These are phyloP conservation scores for Tapera naevia DNA, from an alignment of 2,797 vertebrate genomes.

Conservation along the genomic window DNA sequence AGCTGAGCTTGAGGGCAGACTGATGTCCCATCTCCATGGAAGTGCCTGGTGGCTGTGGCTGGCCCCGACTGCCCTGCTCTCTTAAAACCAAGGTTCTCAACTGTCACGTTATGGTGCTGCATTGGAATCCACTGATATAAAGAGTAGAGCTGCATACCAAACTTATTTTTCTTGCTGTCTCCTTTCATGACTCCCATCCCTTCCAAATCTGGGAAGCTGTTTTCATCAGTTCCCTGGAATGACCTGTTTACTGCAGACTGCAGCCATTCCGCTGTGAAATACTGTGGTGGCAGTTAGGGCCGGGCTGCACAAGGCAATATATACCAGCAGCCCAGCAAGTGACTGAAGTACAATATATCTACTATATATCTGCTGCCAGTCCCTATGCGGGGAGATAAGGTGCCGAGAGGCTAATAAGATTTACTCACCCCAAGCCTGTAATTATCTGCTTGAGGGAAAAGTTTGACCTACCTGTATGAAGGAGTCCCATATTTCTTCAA, in stretches of 20 bases:
- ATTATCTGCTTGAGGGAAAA: conserved; percentile 82
- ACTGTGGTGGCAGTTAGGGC: neutral
- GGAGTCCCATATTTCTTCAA: conserved; percentile 78
- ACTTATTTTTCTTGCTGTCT: neutral
- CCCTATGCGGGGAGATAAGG: conserved; percentile 68
- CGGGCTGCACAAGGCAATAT: conserved; percentile 15
- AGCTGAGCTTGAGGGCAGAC: neutral
- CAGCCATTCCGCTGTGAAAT: neutral
- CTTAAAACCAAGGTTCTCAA: neutral
- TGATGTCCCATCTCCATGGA: neutral
- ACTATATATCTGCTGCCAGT: conserved; percentile 64
- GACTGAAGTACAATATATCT: conserved; percentile 54
- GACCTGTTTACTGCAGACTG: neutral
- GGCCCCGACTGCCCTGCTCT: neutral
- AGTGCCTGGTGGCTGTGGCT: neutral
- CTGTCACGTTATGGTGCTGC: neutral
- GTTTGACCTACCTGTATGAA: conserved; percentile 79
- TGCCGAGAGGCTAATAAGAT: conserved; percentile 79
- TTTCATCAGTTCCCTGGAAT: neutral
- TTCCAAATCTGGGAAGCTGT: neutral
- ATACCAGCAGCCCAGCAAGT: conserved; percentile 32
- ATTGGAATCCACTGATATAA: neutral
- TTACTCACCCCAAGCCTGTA: conserved; percentile 79
- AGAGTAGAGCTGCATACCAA: neutral
- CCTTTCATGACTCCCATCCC: neutral